phyloP scores from a whole-genome alignment of 2,113 vertebrate species.

The Recurvirostra avosetta region DNA sequence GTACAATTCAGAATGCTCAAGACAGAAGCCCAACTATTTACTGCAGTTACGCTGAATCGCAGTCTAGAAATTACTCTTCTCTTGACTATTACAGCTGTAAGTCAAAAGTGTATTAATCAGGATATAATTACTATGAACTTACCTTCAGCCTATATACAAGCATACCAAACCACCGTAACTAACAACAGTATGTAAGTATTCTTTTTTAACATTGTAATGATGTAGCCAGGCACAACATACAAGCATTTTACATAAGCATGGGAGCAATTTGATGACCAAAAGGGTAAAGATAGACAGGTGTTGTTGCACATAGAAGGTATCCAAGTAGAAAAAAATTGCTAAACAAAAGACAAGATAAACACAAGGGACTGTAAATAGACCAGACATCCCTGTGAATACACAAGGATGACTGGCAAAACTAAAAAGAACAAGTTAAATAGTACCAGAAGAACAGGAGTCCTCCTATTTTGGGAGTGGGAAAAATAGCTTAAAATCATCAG shows the following conservation, averaged over 20 bases:
- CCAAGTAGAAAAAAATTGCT: neutral
- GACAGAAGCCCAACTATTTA: neutral
- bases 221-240: neutral
- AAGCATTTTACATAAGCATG: neutral
- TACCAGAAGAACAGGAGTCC: neutral
- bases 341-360: neutral
- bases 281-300: neutral
- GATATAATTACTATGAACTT: neutral
- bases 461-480: neutral
- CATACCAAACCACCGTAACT: neutral
- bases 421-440: neutral
- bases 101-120: neutral
- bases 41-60: neutral
- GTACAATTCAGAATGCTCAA: neutral
- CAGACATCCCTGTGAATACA: neutral
- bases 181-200: neutral
- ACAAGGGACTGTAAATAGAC: neutral
- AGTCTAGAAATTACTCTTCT: neutral
- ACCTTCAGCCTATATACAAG: neutral
- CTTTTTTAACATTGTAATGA: neutral
- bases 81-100: neutral
- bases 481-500: neutral
- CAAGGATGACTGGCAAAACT: neutral
- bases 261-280: neutral
- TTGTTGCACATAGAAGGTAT: neutral